These are phyloP conservation scores for Oryzias celebensis DNA, from an alignment of 2,113 vertebrate genomes.

Conservation along the genomic window DNA sequence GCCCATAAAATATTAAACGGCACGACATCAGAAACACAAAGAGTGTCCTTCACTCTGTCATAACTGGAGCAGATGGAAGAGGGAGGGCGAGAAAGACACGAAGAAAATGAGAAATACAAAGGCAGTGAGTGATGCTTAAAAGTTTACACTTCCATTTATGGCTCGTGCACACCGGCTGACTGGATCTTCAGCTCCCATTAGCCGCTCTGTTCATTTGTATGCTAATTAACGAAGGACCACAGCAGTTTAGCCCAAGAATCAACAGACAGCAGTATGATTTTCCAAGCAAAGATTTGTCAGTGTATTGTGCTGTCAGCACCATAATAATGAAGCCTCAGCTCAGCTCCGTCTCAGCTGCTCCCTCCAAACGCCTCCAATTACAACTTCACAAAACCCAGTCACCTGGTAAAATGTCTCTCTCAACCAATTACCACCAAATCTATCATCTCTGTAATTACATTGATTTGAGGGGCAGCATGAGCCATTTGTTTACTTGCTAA, in stretches of 20 bases:
- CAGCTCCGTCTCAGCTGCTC: constrained; percentile 47
- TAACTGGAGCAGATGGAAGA: constrained; percentile 33
- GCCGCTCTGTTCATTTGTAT: constrained; percentile 69
- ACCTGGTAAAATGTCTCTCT: constrained; percentile 63
- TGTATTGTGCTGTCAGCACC: constrained; percentile 61
- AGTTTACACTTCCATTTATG: constrained; percentile 51
- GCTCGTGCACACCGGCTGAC: constrained; percentile 22
- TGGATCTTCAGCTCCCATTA: constrained; percentile 60
- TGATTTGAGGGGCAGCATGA: constrained; percentile 50
- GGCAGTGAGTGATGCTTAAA: constrained; percentile 37
- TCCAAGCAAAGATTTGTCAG: constrained; percentile 73
- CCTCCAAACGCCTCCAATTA: constrained; percentile 64
- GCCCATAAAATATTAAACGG: constrained; percentile 58
- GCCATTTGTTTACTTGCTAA: constrained; percentile 49
- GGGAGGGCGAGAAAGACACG: constrained; percentile 24
- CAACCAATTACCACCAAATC: constrained; percentile 66
- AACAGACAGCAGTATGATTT: constrained; percentile 65
- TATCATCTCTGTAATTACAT: constrained; percentile 65
- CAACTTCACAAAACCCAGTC: constrained; percentile 50
- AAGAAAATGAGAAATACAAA: constrained; percentile 14
- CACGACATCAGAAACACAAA: constrained; percentile 34
- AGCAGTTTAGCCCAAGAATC: constrained; percentile 49
- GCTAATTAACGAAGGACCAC: constrained; percentile 57
- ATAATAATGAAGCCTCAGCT: constrained; percentile 57
- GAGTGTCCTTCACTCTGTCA: constrained; percentile 28